phyloP scores from a whole-genome alignment of 1,140 invertebrate species.

The Pantala flavescens region DNA sequence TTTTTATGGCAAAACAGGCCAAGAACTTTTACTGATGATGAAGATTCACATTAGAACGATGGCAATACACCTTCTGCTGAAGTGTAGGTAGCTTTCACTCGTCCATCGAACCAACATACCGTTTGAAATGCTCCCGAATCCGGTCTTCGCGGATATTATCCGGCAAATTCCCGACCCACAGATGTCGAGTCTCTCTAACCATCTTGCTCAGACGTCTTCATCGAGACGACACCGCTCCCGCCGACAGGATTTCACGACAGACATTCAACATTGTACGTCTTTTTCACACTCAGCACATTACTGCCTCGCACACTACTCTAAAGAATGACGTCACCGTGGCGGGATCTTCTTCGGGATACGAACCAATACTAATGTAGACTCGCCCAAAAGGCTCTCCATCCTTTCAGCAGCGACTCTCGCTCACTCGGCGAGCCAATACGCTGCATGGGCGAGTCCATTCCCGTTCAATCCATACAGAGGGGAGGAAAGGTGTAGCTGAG shows the following conservation, averaged over 20 bases:
- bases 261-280: slow-evolving; percentile 23
- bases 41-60: background rate
- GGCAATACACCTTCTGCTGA: background rate
- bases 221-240: slow-evolving; percentile 46
- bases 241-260: slow-evolving; percentile 25
- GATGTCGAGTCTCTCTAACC: slow-evolving; percentile 99
- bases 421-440: background rate
- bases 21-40: background rate
- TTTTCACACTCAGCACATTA: slow-evolving; percentile 22
- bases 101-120: slow-evolving; percentile 50
- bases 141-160: slow-evolving; percentile 93
- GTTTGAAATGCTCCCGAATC: slow-evolving; percentile 94
- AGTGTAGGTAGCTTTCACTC: slow-evolving; percentile 4
- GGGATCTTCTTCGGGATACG: slow-evolving; percentile 26
- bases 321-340: slow-evolving; percentile 43
- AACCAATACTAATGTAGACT: slow-evolving; percentile 18
- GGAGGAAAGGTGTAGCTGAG: background rate
- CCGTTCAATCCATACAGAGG: background rate
- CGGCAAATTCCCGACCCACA: slow-evolving; percentile 99
- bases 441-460: background rate
- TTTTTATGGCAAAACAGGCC: background rate
- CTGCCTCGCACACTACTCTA: slow-evolving; percentile 36
- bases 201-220: slow-evolving; percentile 76
- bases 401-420: background rate
- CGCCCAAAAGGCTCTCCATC: slow-evolving; percentile 9